Conservation (phyloP, 2,888 invertebrate species). For the Drosophila fulvimacula region DNA sequence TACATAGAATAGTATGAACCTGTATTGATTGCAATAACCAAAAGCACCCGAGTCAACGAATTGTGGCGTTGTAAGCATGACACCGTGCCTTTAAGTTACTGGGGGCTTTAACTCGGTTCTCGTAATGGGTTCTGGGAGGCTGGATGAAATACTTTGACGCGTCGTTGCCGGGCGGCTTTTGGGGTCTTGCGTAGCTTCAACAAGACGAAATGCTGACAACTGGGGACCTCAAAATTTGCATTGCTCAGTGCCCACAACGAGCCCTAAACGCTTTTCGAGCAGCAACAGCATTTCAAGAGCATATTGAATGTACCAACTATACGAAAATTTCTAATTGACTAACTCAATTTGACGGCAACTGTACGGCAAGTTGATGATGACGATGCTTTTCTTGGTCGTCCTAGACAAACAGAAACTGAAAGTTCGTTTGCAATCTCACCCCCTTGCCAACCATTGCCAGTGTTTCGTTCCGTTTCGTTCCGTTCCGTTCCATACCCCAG, state of each 20-base stretch:
- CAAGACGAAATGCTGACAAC: slow-evolving; percentile 44
- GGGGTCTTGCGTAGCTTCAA: slow-evolving; percentile 22
- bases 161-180: slow-evolving; percentile 24
- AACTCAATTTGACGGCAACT: slow-evolving; percentile 66
- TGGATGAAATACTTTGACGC: slow-evolving; percentile 44
- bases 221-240: slow-evolving; percentile 56
- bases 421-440: slow-evolving; percentile 10
- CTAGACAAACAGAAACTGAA: slow-evolving; percentile 40
- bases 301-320: slow-evolving; percentile 62
- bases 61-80: slow-evolving; percentile 61
- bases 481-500: not conserved
- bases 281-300: slow-evolving; percentile 44
- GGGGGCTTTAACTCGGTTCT: slow-evolving; percentile 27
- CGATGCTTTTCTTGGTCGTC: slow-evolving; percentile 34
- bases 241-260: slow-evolving; percentile 28
- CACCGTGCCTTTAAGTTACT: slow-evolving; percentile 36
- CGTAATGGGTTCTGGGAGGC: slow-evolving; percentile 32
- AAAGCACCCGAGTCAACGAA: slow-evolving; percentile 38
- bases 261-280: slow-evolving; percentile 26
- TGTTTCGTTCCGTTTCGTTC: not conserved
- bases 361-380: slow-evolving; percentile 38
- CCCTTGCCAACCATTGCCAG: not conserved
- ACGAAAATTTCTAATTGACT: slow-evolving; percentile 76
- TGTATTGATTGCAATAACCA: slow-evolving; percentile 28
- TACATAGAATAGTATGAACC: not conserved